These are phyloP conservation scores for Erannis defoliaria DNA, from an alignment of 2,888 invertebrate species.

Conservation along the genomic window DNA sequence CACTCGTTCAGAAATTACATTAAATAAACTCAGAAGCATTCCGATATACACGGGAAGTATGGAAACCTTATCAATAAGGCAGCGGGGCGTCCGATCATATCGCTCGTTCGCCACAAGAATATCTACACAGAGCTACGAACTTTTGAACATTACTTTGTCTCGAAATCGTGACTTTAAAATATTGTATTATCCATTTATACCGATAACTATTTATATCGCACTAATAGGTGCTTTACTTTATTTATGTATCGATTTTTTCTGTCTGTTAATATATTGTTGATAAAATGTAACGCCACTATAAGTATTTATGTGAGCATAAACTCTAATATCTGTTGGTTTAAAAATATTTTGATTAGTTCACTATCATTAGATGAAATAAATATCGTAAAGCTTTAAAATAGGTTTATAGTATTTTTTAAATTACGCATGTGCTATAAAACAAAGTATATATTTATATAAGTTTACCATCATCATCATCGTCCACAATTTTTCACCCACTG, in stretches of 20 bases:
- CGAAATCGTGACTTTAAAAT: conserved; percentile 69
- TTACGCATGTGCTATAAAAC: too few species aligned
- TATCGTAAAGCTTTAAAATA: not conserved
- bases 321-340: conserved; percentile 26
- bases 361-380: not conserved
- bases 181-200: conserved; percentile 57
- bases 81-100: conserved; percentile 83
- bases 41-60: conserved; percentile 82
- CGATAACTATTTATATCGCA: conserved; percentile 54
- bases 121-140: conserved; percentile 74
- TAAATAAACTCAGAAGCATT: conserved; percentile 82
- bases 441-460: too few species aligned
- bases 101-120: conserved; percentile 69
- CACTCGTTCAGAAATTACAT: conserved; percentile 70
- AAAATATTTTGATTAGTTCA: not conserved
- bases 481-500: too few species aligned
- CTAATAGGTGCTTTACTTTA: conserved; percentile 50
- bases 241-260: conserved; percentile 46
- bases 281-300: conserved; percentile 39
- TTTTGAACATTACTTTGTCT: conserved; percentile 68
- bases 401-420: not conserved
- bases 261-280: conserved; percentile 33
- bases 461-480: too few species aligned
- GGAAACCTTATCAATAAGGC: conserved; percentile 85
- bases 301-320: conserved; percentile 39